phyloP scores from a whole-genome alignment of 2,888 invertebrate genomes.

The Dascillus cervinus region DNA sequence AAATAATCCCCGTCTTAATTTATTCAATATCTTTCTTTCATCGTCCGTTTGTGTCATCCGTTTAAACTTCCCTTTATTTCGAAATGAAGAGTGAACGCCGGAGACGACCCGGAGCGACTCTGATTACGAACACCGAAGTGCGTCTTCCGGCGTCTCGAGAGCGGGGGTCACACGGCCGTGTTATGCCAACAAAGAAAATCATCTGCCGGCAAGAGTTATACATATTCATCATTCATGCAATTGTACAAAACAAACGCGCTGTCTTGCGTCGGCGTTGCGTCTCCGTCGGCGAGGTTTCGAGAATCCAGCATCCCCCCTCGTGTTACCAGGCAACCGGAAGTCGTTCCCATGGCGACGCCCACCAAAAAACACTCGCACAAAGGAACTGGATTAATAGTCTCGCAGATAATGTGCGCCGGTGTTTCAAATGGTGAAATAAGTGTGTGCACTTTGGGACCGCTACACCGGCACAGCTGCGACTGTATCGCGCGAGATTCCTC shows the following conservation, averaged over 20 bases:
- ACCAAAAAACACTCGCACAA: constrained; percentile 42
- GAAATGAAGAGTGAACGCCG: constrained; percentile 22
- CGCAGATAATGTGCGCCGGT: constrained; percentile 40
- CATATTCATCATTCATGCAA: constrained; percentile 36
- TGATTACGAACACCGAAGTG: constrained; percentile 13
- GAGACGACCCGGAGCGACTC: constrained; percentile 17
- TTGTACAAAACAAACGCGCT: constrained; percentile 35
- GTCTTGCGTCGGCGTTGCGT: constrained; percentile 32
- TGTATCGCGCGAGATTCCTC: constrained; percentile 9
- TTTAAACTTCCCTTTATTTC: constrained; percentile 22
- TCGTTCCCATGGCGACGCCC: constrained; percentile 39
- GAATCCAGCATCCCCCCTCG: constrained; percentile 30
- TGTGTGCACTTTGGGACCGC: constrained; percentile 28
- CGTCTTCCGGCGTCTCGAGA: constrained; percentile 22
- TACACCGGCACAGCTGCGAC: constrained; percentile 22
- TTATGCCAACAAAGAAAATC: constrained; percentile 30
- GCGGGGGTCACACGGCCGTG: constrained; percentile 21
- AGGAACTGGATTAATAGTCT: constrained; percentile 42
- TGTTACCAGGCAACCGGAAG: constrained; percentile 40
- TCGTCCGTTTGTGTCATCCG: too few relatives aligned
- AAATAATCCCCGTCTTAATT: too few relatives aligned
- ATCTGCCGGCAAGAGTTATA: constrained; percentile 31
- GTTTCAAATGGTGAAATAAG: constrained; percentile 39
- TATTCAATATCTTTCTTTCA: too few relatives aligned
- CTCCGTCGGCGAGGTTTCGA: constrained; percentile 20